These are phyloP conservation scores for Eubasilissa splendida DNA, from an alignment of 2,888 invertebrate genomes.

Conservation along the genomic window DNA sequence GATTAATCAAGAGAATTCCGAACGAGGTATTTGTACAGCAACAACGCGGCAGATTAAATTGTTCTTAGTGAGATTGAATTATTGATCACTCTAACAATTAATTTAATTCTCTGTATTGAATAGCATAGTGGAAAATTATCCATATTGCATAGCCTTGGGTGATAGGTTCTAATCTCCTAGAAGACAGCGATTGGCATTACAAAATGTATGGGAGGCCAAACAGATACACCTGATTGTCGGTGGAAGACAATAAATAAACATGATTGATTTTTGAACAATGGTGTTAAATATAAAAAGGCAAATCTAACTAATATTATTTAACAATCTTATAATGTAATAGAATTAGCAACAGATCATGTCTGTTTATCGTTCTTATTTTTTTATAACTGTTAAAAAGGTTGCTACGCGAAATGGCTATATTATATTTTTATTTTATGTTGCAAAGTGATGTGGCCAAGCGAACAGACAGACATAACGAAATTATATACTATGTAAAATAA, in stretches of 20 bases:
- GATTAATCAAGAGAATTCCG: too few species aligned
- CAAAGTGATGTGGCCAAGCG: too few species aligned
- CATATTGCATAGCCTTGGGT: slow-evolving; percentile 41
- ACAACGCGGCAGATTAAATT: slow-evolving; percentile 27
- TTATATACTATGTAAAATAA: too few species aligned
- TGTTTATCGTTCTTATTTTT: too few species aligned
- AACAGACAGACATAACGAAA: too few species aligned
- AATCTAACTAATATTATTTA: too few species aligned
- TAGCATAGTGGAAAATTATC: slow-evolving; percentile 39
- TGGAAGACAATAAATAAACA: not conserved
- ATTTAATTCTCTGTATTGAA: slow-evolving; percentile 39
- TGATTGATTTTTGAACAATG: slow-evolving; percentile 7
- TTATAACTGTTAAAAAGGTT: too few species aligned
- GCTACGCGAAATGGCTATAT: too few species aligned
- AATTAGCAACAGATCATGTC: not conserved
- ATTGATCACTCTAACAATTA: slow-evolving; percentile 45
- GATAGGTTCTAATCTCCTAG: slow-evolving; percentile 44
- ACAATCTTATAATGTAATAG: not conserved
- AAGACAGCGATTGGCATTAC: slow-evolving; percentile 44
- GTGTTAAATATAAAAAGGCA: too few species aligned
- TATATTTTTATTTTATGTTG: too few species aligned
- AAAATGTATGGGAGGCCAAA: slow-evolving; percentile 34
- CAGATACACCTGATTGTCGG: slow-evolving; percentile 29
- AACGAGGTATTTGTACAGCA: not conserved
- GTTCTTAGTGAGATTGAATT: slow-evolving; percentile 42